Evolutionary conservation across 2,888 invertebrate species (phyloP).

Genomic region (Gymnoscelis rufifasciata): DNA sequence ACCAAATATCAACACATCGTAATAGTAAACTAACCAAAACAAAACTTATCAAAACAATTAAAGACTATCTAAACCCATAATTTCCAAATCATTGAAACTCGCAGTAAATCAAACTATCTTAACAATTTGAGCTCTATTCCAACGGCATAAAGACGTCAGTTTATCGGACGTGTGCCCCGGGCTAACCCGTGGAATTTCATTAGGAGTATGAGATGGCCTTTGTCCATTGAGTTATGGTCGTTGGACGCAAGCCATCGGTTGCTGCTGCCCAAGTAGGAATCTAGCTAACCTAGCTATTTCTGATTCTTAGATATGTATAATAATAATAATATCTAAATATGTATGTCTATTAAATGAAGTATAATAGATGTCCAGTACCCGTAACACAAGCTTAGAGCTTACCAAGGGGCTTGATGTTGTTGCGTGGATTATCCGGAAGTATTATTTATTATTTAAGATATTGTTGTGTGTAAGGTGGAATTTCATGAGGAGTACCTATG

Average conservation of each 20-base stretch:
- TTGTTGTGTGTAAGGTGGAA: no score
- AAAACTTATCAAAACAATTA: conserved; percentile 8
- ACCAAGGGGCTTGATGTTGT: no score
- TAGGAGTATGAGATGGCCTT: conserved; percentile 62
- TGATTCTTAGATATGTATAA: no score
- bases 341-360: no score
- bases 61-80: conserved; percentile 8
- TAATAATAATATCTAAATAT: no score
- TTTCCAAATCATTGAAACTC: conserved; percentile 12
- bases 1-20: no score
- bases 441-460: no score
- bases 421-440: no score
- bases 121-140: background rate
- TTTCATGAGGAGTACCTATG: no score
- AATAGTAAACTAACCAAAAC: background rate
- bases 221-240: conserved; percentile 69
- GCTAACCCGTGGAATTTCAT: conserved; percentile 67
- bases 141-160: background rate
- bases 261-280: conserved; percentile 12
- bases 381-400: no score
- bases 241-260: conserved; percentile 40
- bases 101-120: conserved; percentile 6
- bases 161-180: conserved; percentile 30
- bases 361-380: no score
- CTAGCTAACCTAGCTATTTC: no score